Evolutionary conservation across 2,797 vertebrate genomes (phyloP).

Genomic region (Emys orbicularis): DNA sequence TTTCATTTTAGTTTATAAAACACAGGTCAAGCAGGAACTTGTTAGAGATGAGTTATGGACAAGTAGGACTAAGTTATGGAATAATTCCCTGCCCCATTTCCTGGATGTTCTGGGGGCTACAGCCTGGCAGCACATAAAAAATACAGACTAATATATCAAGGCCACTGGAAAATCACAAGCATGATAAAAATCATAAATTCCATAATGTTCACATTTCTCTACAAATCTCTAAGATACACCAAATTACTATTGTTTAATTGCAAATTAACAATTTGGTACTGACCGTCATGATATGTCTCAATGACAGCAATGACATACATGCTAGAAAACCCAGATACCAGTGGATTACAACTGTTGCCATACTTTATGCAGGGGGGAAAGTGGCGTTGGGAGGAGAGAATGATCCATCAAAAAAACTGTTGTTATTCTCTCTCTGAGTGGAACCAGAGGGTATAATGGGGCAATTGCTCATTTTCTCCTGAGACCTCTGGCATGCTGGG

Average conservation of each 20-base stretch:
- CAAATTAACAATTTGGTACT: slow-evolving; percentile 48
- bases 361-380: not conserved
- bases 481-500: slow-evolving; percentile 1
- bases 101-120: slow-evolving; percentile 70
- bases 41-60: slow-evolving; percentile 77
- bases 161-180: slow-evolving; percentile 37
- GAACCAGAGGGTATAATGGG: slow-evolving; percentile 22
- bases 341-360: not conserved
- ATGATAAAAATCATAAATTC: slow-evolving; percentile 46
- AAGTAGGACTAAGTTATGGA: slow-evolving; percentile 72
- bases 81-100: slow-evolving; percentile 74
- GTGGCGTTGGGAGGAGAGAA: not conserved
- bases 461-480: not conserved
- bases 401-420: slow-evolving; percentile 36
- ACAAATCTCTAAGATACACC: slow-evolving; percentile 38
- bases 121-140: slow-evolving; percentile 69
- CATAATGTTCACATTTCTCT: slow-evolving; percentile 45
- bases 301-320: slow-evolving; percentile 7
- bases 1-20: slow-evolving; percentile 74
- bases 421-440: not conserved
- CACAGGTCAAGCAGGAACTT: slow-evolving; percentile 73
- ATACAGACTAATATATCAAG: slow-evolving; percentile 64
- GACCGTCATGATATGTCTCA: not conserved
- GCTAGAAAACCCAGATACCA: not conserved
- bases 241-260: slow-evolving; percentile 33